Evolutionary conservation across 2,113 vertebrate genomes (phyloP), one percentile per base, ranked within the genome.

Genomic region (Panthera tigris): DNA sequence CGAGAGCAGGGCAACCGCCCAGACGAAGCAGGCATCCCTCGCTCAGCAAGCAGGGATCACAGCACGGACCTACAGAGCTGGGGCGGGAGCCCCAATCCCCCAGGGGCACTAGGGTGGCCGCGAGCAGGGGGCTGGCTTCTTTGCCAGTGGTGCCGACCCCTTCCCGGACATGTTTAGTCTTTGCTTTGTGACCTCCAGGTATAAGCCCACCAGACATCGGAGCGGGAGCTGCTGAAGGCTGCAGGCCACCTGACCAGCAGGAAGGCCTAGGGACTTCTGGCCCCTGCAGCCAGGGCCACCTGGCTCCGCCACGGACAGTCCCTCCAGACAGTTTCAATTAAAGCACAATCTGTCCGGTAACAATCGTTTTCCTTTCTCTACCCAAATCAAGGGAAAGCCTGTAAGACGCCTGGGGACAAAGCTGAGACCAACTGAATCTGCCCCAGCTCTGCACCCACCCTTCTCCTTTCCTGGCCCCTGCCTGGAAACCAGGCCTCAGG

Each of bases 1-100:
- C 94, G 98, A 98, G 98, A 98, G 98, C 97, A 98, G 96, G 91
- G 95, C 98, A 97, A 96, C 91, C 96, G 65, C 98, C 97, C 82
- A 95, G 97, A 89, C 80, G 73, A 97, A 97, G 81, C 97, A 98
- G 98, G 98, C 97, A 97, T 50, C 7, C 1, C 91, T 94, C 92
- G 85, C 89, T 93, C 94, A 95, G 92, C 91, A 92, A 98, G 96
- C 65, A 91, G 87, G 95, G 97, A 93, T 93, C 97, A 33, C 80
- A 89, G 95, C 3, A 1, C 93, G 97, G 88, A 96, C 81, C 93
- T 61, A 73, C 65, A 39, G 91, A 96, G 89, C 92, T 66, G 95
- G 83, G 96, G 86, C 80, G 31, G 41, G 93, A 96, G 73, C 76
- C 94, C 57, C 0, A 79, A 69, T 5, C 16, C 5, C 33, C 12